Evolutionary conservation across 1,140 invertebrate genomes (phyloP), one percentile per base, ranked within the genome.

Genomic region (Araneus ventricosus): DNA sequence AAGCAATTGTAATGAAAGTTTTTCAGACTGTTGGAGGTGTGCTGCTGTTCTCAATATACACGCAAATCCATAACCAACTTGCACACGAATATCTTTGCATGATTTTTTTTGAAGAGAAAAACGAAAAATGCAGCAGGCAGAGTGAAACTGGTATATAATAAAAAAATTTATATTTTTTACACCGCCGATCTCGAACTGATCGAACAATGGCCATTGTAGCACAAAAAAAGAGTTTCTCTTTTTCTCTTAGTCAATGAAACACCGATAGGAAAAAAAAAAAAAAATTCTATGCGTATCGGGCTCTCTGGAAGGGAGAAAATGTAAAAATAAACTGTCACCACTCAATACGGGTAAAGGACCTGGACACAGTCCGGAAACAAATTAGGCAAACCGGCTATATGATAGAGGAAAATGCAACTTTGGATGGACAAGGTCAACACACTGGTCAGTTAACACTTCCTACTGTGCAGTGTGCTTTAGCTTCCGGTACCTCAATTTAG

Each of bases 351-450:
- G 90, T 92, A 92, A 92, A 92, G 59, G 90, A 92, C 90, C 90
- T 92, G 90, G 61, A 30, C 59, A 22, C 30, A 52, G 57, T 70
- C 90, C 80, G 90, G 90, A 92, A 92, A 70, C 79, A 52, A 92
- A 92, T 92, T 92, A 85, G 90, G 59, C 63, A 27, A 37, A 82
- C 52, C 89, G 89, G 89, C 30, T 22, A 30, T 57, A 37, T 86
- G 30, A 41, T 70, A 24, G 27, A 52, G 82, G 27, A 92, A 86
- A 86, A 84, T 80, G 61, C 52, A 79, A 39, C 79, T 37, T 59
- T 85, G 75, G 82, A n/a, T 92, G 80, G 90, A 92, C 90, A 92
- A 92, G 90, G 90, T 92, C 90, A 92, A 86, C 90, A 92, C 57
- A 82, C 90, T 70, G 80, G 80, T 61, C 80, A 86, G 57, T 70